Percentiles rank a stretch among this genome's conserved stretches.
These are phyloP conservation scores for Dendrolimus punctatus DNA, from an alignment of 1,140 invertebrate species.

Conservation along the genomic window DNA sequence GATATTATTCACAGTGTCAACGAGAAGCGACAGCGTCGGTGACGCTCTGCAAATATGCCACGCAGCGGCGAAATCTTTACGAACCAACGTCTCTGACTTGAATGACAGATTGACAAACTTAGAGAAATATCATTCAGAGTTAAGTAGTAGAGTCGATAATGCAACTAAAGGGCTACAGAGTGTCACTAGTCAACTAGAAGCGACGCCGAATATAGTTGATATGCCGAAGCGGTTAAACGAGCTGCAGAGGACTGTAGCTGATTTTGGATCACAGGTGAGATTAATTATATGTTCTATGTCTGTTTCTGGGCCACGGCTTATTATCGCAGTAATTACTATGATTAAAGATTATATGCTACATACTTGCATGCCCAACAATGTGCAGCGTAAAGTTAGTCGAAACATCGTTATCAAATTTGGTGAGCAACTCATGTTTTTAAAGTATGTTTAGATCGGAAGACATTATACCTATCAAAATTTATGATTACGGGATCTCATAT, in stretches of 20 bases:
- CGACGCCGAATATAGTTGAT: conserved; percentile 73
- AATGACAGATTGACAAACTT: conserved; percentile 63
- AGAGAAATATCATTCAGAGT: conserved; percentile 35
- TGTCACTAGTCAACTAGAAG: conserved; percentile 73
- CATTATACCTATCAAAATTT: too few species aligned
- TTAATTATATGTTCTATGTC: not conserved
- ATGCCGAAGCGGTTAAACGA: conserved; percentile 71
- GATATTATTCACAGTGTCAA: conserved; percentile 71
- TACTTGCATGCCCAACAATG: too few species aligned
- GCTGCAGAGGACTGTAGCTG: conserved; percentile 72
- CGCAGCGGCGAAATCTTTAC: conserved; percentile 74
- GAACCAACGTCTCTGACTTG: conserved; percentile 75
- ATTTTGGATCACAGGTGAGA: conserved; percentile 72
- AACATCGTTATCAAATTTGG: too few species aligned
- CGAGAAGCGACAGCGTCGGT: conserved; percentile 75
- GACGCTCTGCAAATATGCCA: conserved; percentile 78
- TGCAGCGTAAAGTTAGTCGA: too few species aligned
- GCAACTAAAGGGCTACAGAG: conserved; percentile 68
- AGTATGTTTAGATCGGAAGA: too few species aligned
- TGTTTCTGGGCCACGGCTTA: not conserved
- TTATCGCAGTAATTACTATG: not conserved
- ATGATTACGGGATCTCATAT: too few species aligned
- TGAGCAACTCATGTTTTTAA: too few species aligned
- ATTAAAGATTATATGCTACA: not conserved
- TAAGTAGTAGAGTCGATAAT: conserved; percentile 32